Conservation (phyloP, 2,888 invertebrate species). For the Cloeon dipterum region DNA sequence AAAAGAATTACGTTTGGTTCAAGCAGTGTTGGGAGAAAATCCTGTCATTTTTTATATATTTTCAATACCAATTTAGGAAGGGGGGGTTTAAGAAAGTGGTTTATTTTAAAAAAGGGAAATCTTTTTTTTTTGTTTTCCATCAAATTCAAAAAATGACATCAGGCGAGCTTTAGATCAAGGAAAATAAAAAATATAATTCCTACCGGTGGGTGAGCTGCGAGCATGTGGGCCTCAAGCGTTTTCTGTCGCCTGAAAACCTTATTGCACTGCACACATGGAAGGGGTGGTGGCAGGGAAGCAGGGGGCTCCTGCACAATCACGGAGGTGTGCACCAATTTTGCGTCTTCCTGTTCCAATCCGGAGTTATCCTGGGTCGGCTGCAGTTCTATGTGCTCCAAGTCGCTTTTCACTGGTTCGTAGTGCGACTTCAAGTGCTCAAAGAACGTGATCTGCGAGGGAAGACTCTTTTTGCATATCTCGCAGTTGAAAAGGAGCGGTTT, state of each 20-base stretch:
- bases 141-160: too few species aligned
- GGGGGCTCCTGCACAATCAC: constrained; percentile 3
- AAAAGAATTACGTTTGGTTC: too few species aligned
- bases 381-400: constrained; percentile 1
- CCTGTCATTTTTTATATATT: too few species aligned
- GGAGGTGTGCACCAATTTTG: constrained; percentile 1
- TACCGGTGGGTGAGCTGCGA: constrained; percentile 23
- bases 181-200: too few species aligned
- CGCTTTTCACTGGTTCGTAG: constrained; percentile 33
- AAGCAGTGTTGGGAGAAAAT: too few species aligned
- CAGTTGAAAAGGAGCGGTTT: constrained; percentile 30
- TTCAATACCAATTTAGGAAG: too few species aligned
- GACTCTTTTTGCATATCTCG: constrained; percentile 53
- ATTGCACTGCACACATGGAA: constrained; percentile 21
- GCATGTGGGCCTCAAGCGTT: constrained; percentile 34
- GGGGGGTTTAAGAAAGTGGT: too few species aligned
- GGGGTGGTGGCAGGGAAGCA: constrained; percentile 12
- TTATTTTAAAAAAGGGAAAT: too few species aligned
- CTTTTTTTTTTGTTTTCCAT: too few species aligned
- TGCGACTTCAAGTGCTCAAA: constrained; percentile 66
- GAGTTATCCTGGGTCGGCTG: not conserved
- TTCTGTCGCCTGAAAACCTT: constrained; percentile 37
- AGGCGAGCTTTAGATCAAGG: too few species aligned
- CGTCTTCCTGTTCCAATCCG: not conserved
- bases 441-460: constrained; percentile 56